These are phyloP conservation scores for Conchocele bisecta DNA, from an alignment of 2,888 invertebrate genomes.

Conservation along the genomic window DNA sequence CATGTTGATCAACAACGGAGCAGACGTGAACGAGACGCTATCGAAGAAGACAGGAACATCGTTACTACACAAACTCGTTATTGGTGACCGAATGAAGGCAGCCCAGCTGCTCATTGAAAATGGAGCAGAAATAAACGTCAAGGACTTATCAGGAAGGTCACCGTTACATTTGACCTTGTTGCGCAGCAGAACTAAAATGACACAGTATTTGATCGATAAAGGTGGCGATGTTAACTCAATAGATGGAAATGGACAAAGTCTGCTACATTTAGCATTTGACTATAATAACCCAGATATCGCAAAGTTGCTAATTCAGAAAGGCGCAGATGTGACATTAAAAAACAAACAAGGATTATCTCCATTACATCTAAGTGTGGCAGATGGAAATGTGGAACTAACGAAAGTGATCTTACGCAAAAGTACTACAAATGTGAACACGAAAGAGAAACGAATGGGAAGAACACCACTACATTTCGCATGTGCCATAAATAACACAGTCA, in stretches of 20 bases:
- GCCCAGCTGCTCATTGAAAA: constrained; percentile 65
- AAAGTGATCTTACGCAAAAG: constrained; percentile 68
- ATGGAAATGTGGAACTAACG: constrained; percentile 64
- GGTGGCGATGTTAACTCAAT: constrained; percentile 66
- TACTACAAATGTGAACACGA: constrained; percentile 70
- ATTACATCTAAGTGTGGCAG: constrained; percentile 69
- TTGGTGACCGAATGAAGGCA: constrained; percentile 63
- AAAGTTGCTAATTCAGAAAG: constrained; percentile 63
- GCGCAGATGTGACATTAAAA: constrained; percentile 67
- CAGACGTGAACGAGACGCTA: constrained; percentile 68
- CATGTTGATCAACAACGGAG: constrained; percentile 70
- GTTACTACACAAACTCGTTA: constrained; percentile 71
- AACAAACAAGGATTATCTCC: constrained; percentile 69
- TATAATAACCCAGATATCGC: constrained; percentile 66
- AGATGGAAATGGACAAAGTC: constrained; percentile 59
- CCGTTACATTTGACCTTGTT: constrained; percentile 71
- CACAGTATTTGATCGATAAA: constrained; percentile 62
- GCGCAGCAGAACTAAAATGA: constrained; percentile 63
- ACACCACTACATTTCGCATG: constrained; percentile 75
- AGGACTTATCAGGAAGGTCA: constrained; percentile 64
- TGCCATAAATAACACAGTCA: constrained; percentile 58
- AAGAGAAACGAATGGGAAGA: constrained; percentile 72
- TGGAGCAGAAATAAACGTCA: constrained; percentile 66
- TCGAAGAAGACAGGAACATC: constrained; percentile 66
- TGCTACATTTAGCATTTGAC: constrained; percentile 65